A percentile compares a stretch with the other conserved stretches of the same genome.
phyloP scores from a whole-genome alignment of 1,140 invertebrate genomes.

The Hypothenemus hampei region DNA sequence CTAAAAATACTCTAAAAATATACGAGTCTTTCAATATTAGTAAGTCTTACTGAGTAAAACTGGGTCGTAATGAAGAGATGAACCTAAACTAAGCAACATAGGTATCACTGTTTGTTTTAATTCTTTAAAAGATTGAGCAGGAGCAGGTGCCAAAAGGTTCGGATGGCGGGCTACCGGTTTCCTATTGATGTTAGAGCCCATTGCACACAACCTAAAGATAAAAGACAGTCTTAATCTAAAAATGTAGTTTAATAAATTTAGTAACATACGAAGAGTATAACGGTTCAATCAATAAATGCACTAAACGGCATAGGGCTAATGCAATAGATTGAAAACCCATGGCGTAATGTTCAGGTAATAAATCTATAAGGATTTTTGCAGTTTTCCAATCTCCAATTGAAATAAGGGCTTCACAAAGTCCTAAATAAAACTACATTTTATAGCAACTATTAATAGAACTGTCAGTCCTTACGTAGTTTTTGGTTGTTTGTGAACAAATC shows the following conservation, averaged over 20 bases:
- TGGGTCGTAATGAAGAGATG: conserved; percentile 82
- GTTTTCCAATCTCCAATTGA: conserved; percentile 87
- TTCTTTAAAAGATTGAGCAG: conserved; percentile 61
- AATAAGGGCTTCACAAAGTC: conserved; percentile 82
- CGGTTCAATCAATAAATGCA: conserved; percentile 83
- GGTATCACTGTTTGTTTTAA: conserved; percentile 75
- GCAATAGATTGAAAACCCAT: conserved; percentile 76
- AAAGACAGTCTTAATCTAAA: not conserved
- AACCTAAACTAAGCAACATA: conserved; percentile 83
- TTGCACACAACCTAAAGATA: conserved; percentile 58
- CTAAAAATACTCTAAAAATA: conserved; percentile 38
- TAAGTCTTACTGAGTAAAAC: conserved; percentile 59
- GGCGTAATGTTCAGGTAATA: conserved; percentile 77
- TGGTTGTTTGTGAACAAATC: conserved; percentile 80
- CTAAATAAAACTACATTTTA: conserved; percentile 48
- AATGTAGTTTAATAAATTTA: not conserved
- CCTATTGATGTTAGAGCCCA: conserved; percentile 64
- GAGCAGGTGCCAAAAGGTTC: conserved; percentile 57
- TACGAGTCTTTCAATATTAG: not conserved
- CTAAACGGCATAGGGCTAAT: conserved; percentile 69
- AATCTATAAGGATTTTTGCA: conserved; percentile 70
- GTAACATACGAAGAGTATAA: conserved; percentile 72
- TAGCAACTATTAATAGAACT: not conserved
- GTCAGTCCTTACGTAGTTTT: conserved; percentile 74
- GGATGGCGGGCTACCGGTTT: conserved; percentile 53